phyloP scores from a whole-genome alignment of 2,888 invertebrate genomes.

The Teleogryllus oceanicus region DNA sequence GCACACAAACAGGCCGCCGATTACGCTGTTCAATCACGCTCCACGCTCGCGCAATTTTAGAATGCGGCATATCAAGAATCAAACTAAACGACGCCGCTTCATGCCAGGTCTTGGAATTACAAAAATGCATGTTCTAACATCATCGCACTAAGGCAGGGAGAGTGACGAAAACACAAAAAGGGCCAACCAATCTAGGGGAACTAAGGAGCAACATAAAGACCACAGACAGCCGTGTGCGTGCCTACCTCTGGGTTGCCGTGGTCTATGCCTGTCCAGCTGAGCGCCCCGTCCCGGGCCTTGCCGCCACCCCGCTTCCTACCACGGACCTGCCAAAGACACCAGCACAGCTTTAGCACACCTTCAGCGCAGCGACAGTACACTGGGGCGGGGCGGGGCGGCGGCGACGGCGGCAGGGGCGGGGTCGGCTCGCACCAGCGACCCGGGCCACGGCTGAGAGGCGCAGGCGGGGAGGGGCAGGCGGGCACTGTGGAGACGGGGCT shows the following conservation, averaged over 20 bases:
- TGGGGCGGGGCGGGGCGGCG: background rate
- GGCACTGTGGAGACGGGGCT: slow-evolving; percentile 46
- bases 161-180: slow-evolving; percentile 3
- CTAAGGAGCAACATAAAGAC: background rate
- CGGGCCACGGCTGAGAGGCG: slow-evolving; percentile 34
- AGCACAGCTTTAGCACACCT: slow-evolving; percentile 18
- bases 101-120: background rate
- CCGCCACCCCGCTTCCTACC: slow-evolving; percentile 40
- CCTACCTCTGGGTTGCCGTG: slow-evolving; percentile 41
- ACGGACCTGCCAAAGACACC: slow-evolving; percentile 39
- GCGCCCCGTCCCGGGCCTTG: slow-evolving; percentile 40
- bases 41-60: too few relatives aligned
- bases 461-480: slow-evolving; percentile 39
- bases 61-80: too few relatives aligned
- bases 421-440: background rate
- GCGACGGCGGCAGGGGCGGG: background rate
- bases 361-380: slow-evolving; percentile 18
- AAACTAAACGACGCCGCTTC: too few relatives aligned
- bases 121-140: slow-evolving; percentile 18
- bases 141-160: background rate
- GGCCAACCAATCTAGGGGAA: background rate
- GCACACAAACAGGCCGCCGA: too few relatives aligned
- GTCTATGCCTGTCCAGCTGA: slow-evolving; percentile 41
- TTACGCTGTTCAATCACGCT: too few relatives aligned
- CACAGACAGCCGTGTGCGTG: slow-evolving; percentile 7